Base-by-base conservation (phyloP, 2,888 invertebrate species). In the Venusia cambrica region DNA sequence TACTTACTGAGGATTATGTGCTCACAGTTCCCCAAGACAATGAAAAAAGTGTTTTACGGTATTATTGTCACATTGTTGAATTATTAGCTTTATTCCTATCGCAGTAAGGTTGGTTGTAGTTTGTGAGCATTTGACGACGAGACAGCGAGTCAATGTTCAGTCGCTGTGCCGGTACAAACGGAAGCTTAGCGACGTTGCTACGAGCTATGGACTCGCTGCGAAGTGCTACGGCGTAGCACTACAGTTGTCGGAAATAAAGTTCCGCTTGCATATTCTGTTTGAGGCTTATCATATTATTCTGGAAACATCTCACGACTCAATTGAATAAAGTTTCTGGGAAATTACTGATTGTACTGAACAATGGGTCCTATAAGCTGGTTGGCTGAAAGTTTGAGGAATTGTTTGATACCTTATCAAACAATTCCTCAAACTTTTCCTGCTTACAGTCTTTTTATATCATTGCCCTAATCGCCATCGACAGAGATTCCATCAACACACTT, bases 171-270 rank as follows among this genome's bases (percentile, higher is more conserved):
- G n/a, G n/a, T n/a, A 11, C 24, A 14, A 5, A 19, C 17, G 9
- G 8, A 24, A 18, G 18, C 18, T 24, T n/a, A n/a, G 13, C 13
- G 16, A 9, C 15, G 21, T 21, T 2, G 22, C 22, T 31, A 30
- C 30, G 30, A 19, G 18, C 8, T 8, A n/a, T n/a, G n/a, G n/a
- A n/a, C n/a, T 1, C 11, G 17, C 35, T 22, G 20, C 8, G 11
- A 5, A 14, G 24, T 15, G 9, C 21, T 24, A 30, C 27, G 31
- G 30, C 26, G 27, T 27, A 27, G 27, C 34, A n/a, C 19, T 29
- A 38, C 26, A 32, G 20, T 21, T 27, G 30, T 19, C 24, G 32
- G 36, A 42, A 34, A 25, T 31, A 39, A 42, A 38, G 31, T 43
- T 34, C 39, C 34, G 36, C 28, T 8, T 26, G 22, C 12, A 27